Evolutionary conservation across 2,113 vertebrate genomes (phyloP).

Genomic region (Caretta caretta): DNA sequence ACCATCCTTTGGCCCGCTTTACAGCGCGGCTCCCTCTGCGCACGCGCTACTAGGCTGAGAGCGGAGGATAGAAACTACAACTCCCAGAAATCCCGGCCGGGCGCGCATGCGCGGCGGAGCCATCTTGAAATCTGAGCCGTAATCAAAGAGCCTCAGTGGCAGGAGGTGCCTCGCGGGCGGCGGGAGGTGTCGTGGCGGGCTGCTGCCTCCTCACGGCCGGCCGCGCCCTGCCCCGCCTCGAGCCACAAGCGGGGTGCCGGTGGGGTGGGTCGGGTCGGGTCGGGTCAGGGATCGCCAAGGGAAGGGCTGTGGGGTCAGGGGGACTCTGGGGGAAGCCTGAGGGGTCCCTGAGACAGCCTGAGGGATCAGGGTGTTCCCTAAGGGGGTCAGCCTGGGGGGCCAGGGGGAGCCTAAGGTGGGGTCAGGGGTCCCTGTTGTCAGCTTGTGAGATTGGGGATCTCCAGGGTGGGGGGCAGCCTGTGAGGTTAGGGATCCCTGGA

Average conservation of each 20-base stretch:
- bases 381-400: background rate
- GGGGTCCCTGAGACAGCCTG: background rate
- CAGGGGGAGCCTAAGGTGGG: background rate
- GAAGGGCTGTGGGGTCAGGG: background rate
- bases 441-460: background rate
- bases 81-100: fast-evolving
- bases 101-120: background rate
- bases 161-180: background rate
- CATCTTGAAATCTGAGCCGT: constrained; percentile 81
- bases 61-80: fast-evolving
- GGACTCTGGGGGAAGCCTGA: background rate
- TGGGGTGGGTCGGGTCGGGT: too few relatives aligned
- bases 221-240: background rate
- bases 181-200: background rate
- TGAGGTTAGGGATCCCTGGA: background rate
- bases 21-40: background rate
- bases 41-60: fast-evolving
- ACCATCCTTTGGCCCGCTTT: background rate
- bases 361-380: background rate
- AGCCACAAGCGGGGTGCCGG: background rate
- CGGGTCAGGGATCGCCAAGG: background rate
- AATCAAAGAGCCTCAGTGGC: constrained; percentile 27
- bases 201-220: constrained; percentile 6
- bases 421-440: too few relatives aligned
- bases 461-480: background rate